phyloP scores from a whole-genome alignment of 2,113 vertebrate genomes.

The Xenopus borealis region DNA sequence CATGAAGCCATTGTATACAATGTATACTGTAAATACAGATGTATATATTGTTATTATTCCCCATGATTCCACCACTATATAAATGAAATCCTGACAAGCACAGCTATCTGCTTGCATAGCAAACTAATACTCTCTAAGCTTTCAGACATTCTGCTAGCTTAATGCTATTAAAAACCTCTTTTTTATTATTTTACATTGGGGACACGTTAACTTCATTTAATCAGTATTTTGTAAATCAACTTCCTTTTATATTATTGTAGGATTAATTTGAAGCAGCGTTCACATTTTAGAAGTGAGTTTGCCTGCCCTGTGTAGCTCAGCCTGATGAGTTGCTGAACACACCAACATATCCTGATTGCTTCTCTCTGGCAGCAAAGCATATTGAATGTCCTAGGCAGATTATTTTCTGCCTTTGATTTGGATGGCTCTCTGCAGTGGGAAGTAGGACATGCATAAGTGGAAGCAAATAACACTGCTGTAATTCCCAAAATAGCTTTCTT shows the following conservation, averaged over 20 bases:
- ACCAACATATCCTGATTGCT: slow-evolving; percentile 11
- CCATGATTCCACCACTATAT: no score
- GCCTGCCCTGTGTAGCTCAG: slow-evolving; percentile 1
- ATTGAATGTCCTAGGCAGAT: slow-evolving; percentile 12
- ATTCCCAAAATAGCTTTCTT: background rate
- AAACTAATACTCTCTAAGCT: slow-evolving; percentile 53
- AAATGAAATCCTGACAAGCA: no score
- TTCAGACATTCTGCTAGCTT: slow-evolving; percentile 45
- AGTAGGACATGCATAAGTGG: background rate
- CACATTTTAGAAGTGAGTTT: slow-evolving; percentile 4
- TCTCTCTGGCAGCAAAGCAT: slow-evolving; percentile 6
- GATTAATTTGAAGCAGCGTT: slow-evolving; percentile 46
- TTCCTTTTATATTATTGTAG: slow-evolving; percentile 43
- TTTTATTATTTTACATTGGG: slow-evolving; percentile 51
- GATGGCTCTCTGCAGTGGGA: background rate
- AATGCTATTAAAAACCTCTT: slow-evolving; percentile 53
- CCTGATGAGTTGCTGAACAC: background rate
- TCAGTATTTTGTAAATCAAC: slow-evolving; percentile 40
- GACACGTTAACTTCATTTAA: slow-evolving; percentile 48
- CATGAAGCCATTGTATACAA: no score
- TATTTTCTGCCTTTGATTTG: slow-evolving; percentile 4
- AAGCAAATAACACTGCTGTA: background rate
- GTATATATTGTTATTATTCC: no score
- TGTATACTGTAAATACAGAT: no score
- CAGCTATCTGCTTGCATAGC: background rate